Conservation (phyloP, 2,113 vertebrate genomes). For the Amphiprion ocellaris region DNA sequence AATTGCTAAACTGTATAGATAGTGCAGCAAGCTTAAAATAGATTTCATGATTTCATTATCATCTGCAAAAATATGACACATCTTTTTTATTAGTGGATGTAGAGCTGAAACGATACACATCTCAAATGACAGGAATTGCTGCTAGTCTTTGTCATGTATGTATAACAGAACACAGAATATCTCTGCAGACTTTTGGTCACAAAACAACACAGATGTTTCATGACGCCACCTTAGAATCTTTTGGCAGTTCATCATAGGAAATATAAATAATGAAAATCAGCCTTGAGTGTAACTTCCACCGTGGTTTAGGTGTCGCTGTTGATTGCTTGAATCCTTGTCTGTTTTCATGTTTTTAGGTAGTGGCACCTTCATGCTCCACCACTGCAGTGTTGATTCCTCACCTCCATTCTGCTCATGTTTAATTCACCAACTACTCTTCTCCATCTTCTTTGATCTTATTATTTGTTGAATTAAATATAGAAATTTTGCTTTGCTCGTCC, state of each 20-base stretch:
- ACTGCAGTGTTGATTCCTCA: constrained; percentile 42
- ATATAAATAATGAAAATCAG: background rate
- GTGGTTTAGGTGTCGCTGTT: background rate
- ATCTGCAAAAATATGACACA: background rate
- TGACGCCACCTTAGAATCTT: background rate
- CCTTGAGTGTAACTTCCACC: background rate
- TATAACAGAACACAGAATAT: no score
- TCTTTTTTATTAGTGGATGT: background rate
- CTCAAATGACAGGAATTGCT: no score
- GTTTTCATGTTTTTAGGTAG: constrained; percentile 26
- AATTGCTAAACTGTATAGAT: background rate
- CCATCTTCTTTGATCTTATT: constrained; percentile 71
- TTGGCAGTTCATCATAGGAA: background rate
- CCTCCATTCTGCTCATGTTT: constrained; percentile 67
- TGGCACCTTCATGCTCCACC: constrained; percentile 30
- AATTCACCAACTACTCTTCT: constrained; percentile 67
- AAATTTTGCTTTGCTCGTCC: constrained; percentile 65
- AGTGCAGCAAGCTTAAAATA: background rate
- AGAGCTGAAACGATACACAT: no score
- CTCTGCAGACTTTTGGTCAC: no score
- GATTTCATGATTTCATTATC: background rate
- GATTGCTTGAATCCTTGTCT: constrained; percentile 14
- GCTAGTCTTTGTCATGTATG: no score
- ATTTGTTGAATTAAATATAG: constrained; percentile 80
- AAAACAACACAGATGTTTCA: background rate